Evolutionary conservation across 2,797 vertebrate species (phyloP).

Genomic region (Sternarchorhynchus goeldii): DNA sequence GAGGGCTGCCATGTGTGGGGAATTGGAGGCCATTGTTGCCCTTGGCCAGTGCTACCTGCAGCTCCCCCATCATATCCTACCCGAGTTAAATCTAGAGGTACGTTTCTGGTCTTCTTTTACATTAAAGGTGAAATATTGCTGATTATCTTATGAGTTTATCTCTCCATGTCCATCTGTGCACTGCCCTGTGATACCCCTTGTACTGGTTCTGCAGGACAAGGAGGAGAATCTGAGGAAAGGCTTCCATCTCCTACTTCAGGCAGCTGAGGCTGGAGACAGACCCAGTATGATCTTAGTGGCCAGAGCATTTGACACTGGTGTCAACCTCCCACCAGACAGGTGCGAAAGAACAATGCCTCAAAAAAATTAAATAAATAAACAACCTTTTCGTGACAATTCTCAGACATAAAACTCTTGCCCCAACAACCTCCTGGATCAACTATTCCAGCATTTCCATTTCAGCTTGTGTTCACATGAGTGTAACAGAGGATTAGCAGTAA

Average conservation of each 20-base stretch:
- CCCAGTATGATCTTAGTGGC: conserved; percentile 92
- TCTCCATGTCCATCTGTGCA: neutral
- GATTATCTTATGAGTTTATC: neutral
- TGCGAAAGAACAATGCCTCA: conserved; percentile 61
- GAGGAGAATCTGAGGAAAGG: conserved; percentile 87
- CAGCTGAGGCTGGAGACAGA: conserved; percentile 91
- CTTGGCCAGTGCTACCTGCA: conserved; percentile 88
- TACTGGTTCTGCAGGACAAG: conserved; percentile 75
- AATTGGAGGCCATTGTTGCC: conserved; percentile 92
- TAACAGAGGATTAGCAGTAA: no score
- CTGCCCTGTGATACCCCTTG: neutral
- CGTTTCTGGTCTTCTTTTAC: neutral
- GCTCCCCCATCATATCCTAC: conserved; percentile 91
- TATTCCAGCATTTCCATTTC: no score
- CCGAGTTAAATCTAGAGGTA: conserved; percentile 86
- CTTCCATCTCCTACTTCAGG: conserved; percentile 87
- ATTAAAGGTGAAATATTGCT: neutral
- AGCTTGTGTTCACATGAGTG: no score
- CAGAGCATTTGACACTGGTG: conserved; percentile 86
- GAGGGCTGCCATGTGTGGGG: conserved; percentile 89
- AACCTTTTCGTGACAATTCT: no score
- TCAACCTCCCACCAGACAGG: conserved; percentile 86
- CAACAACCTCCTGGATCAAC: no score
- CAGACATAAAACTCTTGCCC: no score
- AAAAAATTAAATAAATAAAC: neutral